phyloP scores from a whole-genome alignment of 2,113 vertebrate species.

The Anas platyrhynchos region DNA sequence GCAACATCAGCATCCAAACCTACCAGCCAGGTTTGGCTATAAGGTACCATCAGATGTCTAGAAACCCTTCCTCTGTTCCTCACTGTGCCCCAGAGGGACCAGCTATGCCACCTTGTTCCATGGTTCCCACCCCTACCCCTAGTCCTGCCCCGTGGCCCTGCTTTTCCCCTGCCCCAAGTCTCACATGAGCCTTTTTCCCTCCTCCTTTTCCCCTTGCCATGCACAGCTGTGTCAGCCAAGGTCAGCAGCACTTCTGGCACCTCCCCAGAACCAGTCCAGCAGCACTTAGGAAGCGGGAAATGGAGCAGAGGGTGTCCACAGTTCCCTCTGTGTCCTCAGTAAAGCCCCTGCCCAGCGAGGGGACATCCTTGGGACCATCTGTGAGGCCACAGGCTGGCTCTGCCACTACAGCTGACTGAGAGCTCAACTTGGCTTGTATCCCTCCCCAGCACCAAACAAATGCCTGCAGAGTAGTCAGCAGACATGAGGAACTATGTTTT shows the following conservation, averaged over 20 bases:
- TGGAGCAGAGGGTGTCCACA: not conserved
- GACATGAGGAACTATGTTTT: not conserved
- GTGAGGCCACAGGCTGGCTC: too few relatives aligned
- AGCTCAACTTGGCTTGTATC: accelerated
- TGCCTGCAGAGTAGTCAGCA: not conserved
- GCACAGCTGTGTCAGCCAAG: not conserved
- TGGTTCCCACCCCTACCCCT: not conserved
- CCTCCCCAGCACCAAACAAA: not conserved
- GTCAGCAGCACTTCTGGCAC: not conserved
- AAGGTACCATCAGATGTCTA: not conserved
- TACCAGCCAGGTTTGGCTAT: not conserved
- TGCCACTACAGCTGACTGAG: not conserved
- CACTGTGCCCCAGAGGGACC: accelerated
- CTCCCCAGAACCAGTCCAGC: not conserved
- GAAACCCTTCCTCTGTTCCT: not conserved
- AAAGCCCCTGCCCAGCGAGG: accelerated
- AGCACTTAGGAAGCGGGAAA: not conserved
- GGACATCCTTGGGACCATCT: too few relatives aligned
- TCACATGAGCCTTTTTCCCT: not conserved
- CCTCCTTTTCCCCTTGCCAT: not conserved
- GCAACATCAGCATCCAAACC: not conserved
- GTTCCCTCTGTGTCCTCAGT: not conserved
- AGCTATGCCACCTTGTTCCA: not conserved
- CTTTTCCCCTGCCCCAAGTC: not conserved
- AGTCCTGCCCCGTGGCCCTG: not conserved